Conservation (phyloP, 2,113 vertebrate species). For the Prietella phreatophila region DNA sequence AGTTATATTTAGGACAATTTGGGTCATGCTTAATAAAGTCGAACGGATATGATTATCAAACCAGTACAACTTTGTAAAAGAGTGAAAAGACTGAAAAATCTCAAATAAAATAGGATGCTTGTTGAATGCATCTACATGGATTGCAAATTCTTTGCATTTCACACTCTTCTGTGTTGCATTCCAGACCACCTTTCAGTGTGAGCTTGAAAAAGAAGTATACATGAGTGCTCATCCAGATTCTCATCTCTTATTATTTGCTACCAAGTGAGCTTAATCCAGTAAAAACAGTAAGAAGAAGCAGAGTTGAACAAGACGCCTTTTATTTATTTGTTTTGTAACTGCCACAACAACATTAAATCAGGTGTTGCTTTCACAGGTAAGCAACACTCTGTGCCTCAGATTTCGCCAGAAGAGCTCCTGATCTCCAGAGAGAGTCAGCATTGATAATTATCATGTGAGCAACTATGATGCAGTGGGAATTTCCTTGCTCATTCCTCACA, state of each 20-base stretch:
- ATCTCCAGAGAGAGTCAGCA: background rate
- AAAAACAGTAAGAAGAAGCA: background rate
- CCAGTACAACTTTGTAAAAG: slow-evolving; percentile 7
- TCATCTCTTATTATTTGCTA: slow-evolving; percentile 30
- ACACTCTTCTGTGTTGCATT: slow-evolving; percentile 9
- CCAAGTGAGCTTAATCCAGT: slow-evolving; percentile 20
- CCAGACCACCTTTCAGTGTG: slow-evolving; percentile 31
- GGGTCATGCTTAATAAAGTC: slow-evolving; percentile 21
- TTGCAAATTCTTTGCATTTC: background rate
- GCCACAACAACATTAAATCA: background rate
- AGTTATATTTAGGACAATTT: slow-evolving; percentile 31
- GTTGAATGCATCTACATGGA: background rate
- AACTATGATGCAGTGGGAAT: slow-evolving; percentile 74
- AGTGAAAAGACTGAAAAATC: background rate
- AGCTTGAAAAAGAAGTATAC: slow-evolving; percentile 39
- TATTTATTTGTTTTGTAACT: background rate
- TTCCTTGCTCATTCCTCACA: slow-evolving; percentile 59
- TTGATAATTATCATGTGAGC: slow-evolving; percentile 57
- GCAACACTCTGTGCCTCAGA: slow-evolving; percentile 4
- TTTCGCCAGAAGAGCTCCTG: background rate
- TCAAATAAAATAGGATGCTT: background rate
- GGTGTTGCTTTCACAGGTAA: slow-evolving; percentile 7
- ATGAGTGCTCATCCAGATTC: slow-evolving; percentile 20
- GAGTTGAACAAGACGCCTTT: slow-evolving; percentile 29
- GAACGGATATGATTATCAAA: slow-evolving; percentile 20